Percentiles rank a stretch among this genome's conserved stretches.
Evolutionary conservation across 2,113 vertebrate genomes (phyloP).

Genomic region (Protobothrops mucrosquamatus): DNA sequence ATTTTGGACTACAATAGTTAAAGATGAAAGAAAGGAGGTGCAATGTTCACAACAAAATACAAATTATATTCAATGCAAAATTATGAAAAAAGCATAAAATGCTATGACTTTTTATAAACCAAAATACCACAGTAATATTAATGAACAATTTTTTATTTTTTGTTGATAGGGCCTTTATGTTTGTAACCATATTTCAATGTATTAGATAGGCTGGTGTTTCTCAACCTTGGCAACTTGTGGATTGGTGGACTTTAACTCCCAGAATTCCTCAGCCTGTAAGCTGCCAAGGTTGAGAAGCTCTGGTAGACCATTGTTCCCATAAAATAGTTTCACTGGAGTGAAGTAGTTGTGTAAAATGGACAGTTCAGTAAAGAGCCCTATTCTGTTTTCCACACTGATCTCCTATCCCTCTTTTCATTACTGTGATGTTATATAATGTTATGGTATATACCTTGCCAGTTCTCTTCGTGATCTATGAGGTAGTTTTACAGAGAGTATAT

Average conservation of each 20-base stretch:
- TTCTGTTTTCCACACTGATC: neutral
- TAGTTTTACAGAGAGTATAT: neutral
- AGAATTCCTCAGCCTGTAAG: neutral
- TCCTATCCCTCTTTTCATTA: neutral
- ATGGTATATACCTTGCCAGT: neutral
- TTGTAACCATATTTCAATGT: neutral
- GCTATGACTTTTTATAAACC: neutral
- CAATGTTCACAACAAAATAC: neutral
- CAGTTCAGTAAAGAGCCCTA: neutral
- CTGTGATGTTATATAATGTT: neutral
- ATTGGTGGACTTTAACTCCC: neutral
- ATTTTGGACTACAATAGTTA: neutral
- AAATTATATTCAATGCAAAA: neutral
- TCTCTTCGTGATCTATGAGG: neutral
- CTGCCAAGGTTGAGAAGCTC: neutral
- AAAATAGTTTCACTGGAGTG: neutral
- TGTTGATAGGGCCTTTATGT: neutral
- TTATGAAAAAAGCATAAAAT: neutral
- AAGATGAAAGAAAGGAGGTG: neutral
- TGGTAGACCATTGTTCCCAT: neutral
- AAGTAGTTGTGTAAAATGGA: neutral
- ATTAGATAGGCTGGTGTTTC: neutral
- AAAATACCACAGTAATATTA: neutral
- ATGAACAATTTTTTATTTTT: neutral
- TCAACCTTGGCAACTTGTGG: neutral